Percentiles rank a stretch among this genome's conserved stretches.
phyloP scores from a whole-genome alignment of 1,140 invertebrate genomes.

The Drosophila elegans region DNA sequence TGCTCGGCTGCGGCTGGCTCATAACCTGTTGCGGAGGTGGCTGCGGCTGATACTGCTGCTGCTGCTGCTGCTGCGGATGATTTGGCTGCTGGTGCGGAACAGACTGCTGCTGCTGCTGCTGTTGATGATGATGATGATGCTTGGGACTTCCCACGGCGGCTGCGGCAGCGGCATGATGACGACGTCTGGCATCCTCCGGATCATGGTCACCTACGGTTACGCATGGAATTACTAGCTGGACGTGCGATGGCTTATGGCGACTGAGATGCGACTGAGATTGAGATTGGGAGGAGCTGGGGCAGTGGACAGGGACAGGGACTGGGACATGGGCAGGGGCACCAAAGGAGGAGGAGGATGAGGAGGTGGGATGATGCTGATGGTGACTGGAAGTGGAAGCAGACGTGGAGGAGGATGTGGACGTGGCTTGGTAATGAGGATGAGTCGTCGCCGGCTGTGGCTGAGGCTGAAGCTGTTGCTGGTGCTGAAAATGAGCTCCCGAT shows the following conservation, averaged over 20 bases:
- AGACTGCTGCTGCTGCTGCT: slow-evolving; percentile 74
- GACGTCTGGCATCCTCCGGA: slow-evolving; percentile 88
- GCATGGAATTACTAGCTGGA: slow-evolving; percentile 91
- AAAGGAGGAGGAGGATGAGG: slow-evolving; percentile 10
- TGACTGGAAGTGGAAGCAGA: slow-evolving; percentile 83
- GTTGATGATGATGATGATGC: slow-evolving; percentile 76
- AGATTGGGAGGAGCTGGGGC: slow-evolving; percentile 38
- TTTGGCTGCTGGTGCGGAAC: slow-evolving; percentile 66
- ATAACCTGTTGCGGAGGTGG: slow-evolving; percentile 77
- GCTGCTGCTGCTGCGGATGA: slow-evolving; percentile 72
- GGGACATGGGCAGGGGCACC: slow-evolving; percentile 32
- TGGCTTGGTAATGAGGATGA: slow-evolving; percentile 77
- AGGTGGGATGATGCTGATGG: slow-evolving; percentile 69
- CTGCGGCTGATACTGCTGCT: slow-evolving; percentile 84
- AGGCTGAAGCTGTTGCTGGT: slow-evolving; percentile 57
- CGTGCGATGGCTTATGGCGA: slow-evolving; percentile 85
- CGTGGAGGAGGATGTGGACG: slow-evolving; percentile 74
- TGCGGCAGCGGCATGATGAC: slow-evolving; percentile 77
- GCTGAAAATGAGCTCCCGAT: slow-evolving; percentile 48
- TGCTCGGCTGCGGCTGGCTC: slow-evolving; percentile 62
- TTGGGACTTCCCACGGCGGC: slow-evolving; percentile 84
- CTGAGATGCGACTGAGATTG: slow-evolving; percentile 65
- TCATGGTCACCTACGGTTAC: slow-evolving; percentile 93
- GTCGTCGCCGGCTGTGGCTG: slow-evolving; percentile 66
- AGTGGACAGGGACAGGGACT: slow-evolving; percentile 28